Evolutionary conservation across 1,140 invertebrate species (phyloP).

Genomic region (Ridgeia piscesae): DNA sequence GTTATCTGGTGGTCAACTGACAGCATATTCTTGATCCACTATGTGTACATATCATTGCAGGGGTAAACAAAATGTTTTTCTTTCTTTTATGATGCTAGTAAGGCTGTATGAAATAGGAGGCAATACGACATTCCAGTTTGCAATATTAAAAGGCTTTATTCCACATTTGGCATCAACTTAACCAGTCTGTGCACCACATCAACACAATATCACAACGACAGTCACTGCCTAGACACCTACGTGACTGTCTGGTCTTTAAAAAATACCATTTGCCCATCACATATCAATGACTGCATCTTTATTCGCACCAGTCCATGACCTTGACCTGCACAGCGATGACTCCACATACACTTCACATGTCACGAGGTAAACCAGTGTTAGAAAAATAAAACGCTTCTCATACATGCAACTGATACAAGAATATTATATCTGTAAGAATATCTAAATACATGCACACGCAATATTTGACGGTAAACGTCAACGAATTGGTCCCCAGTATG

Average conservation of each 20-base stretch:
- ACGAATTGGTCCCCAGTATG: not conserved
- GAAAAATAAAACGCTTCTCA: not conserved
- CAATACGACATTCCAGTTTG: not conserved
- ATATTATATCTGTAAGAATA: not conserved
- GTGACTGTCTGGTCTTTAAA: not conserved
- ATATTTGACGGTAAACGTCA: not conserved
- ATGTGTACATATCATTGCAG: no score
- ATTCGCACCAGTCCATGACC: not conserved
- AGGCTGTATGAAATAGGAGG: no score
- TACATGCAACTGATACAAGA: not conserved
- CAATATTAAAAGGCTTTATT: constrained; percentile 1
- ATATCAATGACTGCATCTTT: not conserved
- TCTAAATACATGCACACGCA: not conserved
- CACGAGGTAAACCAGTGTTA: not conserved
- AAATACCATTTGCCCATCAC: not conserved
- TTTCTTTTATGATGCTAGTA: no score
- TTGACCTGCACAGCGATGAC: not conserved
- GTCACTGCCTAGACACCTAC: not conserved
- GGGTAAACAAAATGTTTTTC: no score
- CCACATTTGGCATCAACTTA: not conserved
- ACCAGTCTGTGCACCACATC: not conserved
- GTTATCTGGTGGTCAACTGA: no score
- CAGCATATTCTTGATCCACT: no score
- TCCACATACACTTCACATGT: not conserved
- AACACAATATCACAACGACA: not conserved